Base-by-base conservation (phyloP, 2,797 vertebrate genomes). In the Emys orbicularis region DNA sequence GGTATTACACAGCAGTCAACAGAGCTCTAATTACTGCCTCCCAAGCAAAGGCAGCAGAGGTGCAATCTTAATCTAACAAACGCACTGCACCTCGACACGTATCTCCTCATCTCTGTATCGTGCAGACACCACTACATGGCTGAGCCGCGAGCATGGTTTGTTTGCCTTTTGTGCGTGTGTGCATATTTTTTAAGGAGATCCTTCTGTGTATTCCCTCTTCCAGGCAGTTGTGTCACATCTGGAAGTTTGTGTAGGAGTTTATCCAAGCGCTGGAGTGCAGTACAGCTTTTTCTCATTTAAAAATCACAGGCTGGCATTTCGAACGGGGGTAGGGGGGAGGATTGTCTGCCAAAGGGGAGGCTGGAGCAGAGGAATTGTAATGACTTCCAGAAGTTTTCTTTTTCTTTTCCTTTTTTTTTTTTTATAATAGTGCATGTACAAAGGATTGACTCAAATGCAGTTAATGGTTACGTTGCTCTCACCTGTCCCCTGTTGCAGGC, bases 201-300 rank as follows among this genome's bases (percentile, higher is more conserved):
- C 96, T 92, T 96, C 61, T 97, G 95, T 52, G 93, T 98, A 94
- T 98, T 98, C 98, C 97, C 98, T 98, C 98, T 98, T 98, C 97
- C 82, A 98, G 98, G 98, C 98, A 98, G 98, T 99, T 98, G 98
- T 99, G 99, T 99, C 99, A 99, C 99, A 99, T 98, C 99, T 99
- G 99, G 99, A 99, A 99, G 99, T 99, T 99, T 99, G 99, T 99
- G 98, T 99, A 99, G 99, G 99, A 99, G 98, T 98, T 98, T 97
- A 98, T 99, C 99, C 99, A 99, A 99, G 98, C 97, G 98, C 99
- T 94, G 95, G 96, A 98, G 98, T 98, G 98, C 98, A 98, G 98
- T 97, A 97, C 99, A 99, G 99, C 99, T 99, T 99, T 99, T 99
- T 99, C 99, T 99, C 99, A 99, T 99, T 98, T 99, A 99, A 98